Conservation (phyloP, 2,888 invertebrate species). For the Leistus spinibarbis region DNA sequence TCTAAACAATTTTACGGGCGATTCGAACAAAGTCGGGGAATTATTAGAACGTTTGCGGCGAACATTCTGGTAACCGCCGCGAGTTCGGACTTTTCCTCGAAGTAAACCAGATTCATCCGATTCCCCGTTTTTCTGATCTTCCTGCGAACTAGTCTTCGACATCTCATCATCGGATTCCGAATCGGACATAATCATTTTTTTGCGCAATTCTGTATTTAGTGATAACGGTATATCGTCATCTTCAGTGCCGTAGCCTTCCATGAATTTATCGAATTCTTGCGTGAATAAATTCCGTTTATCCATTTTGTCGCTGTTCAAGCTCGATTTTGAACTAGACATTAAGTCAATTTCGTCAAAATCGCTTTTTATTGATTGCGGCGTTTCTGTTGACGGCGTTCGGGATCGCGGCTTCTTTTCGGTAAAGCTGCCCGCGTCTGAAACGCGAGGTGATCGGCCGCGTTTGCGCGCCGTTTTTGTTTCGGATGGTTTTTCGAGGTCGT, state of each 20-base stretch:
- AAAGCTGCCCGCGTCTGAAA: not conserved
- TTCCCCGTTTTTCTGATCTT: conserved; percentile 33
- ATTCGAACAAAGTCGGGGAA: conserved; percentile 39
- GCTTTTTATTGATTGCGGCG: not conserved
- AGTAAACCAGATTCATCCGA: conserved; percentile 1
- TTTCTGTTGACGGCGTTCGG: not conserved
- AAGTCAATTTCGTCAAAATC: not conserved
- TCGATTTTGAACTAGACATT: conserved; percentile 21
- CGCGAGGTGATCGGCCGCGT: not conserved
- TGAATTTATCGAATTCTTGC: conserved; percentile 42
- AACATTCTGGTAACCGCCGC: conserved; percentile 41
- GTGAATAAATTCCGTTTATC: conserved; percentile 32
- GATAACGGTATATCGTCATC: conserved; percentile 44
- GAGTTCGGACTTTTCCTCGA: conserved; percentile 41
- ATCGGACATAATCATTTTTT: conserved; percentile 25
- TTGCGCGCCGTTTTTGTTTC: conserved; percentile 1
- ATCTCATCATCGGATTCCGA: conserved; percentile 34
- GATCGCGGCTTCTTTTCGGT: not conserved
- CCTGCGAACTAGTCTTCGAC: not conserved
- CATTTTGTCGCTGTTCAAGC: conserved; percentile 30
- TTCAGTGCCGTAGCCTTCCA: conserved; percentile 52
- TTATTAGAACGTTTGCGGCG: conserved; percentile 35
- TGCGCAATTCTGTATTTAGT: conserved; percentile 22
- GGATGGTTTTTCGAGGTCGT: conserved; percentile 15
- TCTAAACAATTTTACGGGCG: conserved; percentile 42